Percentiles rank a stretch among this genome's conserved stretches.
Evolutionary conservation across 2,113 vertebrate genomes (phyloP).

Genomic region (Gnathonemus longibarbis): DNA sequence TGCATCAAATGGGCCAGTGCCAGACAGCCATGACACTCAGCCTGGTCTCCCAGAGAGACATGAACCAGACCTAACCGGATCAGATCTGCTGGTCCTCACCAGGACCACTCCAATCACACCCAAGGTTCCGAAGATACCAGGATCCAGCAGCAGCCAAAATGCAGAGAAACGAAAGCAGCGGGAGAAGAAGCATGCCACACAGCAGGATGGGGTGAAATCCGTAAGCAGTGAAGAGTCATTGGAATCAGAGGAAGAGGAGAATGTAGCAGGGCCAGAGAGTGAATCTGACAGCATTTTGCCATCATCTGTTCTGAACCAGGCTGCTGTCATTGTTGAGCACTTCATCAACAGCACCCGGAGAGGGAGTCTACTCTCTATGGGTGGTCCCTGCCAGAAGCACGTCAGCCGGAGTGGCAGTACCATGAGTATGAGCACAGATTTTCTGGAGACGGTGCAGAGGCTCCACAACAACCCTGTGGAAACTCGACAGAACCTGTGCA

Average conservation of each 20-base stretch:
- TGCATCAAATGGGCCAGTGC: background rate
- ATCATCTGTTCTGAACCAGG: slow-evolving; percentile 77
- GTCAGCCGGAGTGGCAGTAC: slow-evolving; percentile 36
- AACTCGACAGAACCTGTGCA: background rate
- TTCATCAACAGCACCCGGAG: slow-evolving; percentile 61
- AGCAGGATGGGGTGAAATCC: slow-evolving; percentile 58
- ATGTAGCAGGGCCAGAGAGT: background rate
- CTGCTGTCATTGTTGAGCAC: slow-evolving; percentile 75
- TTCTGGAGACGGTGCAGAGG: slow-evolving; percentile 33
- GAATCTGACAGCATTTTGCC: slow-evolving; percentile 70
- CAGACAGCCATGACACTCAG: slow-evolving; percentile 20
- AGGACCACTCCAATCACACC: background rate
- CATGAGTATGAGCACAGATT: slow-evolving; percentile 56
- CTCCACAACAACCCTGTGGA: slow-evolving; percentile 32
- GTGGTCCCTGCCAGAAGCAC: slow-evolving; percentile 48
- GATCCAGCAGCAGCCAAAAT: slow-evolving; percentile 24
- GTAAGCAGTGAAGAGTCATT: slow-evolving; percentile 67
- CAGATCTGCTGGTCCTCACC: background rate
- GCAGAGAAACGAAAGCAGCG: background rate
- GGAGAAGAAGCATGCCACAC: background rate
- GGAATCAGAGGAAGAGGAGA: slow-evolving; percentile 43
- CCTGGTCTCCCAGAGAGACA: slow-evolving; percentile 19
- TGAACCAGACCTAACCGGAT: slow-evolving; percentile 1
- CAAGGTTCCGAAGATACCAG: background rate
- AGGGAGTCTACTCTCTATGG: slow-evolving; percentile 50